phyloP scores from a whole-genome alignment of 2,113 vertebrate genomes.

The Poicephalus gulielmi region DNA sequence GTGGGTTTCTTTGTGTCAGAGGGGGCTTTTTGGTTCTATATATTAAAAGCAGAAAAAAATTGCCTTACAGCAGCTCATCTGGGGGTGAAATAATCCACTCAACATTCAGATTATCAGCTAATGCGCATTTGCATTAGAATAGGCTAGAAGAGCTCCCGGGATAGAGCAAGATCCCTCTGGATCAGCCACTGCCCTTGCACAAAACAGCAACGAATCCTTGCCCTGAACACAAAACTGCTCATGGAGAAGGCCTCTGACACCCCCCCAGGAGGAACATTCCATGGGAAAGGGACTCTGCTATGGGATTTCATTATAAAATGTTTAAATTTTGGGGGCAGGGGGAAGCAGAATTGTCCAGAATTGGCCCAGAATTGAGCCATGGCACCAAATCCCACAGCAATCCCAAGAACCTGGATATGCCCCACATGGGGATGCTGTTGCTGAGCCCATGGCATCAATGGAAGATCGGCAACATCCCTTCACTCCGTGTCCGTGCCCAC shows the following conservation, averaged over 20 bases:
- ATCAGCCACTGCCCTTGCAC: background rate
- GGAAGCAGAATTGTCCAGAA: background rate
- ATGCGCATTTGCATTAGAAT: constrained; percentile 45
- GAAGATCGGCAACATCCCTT: background rate
- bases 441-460: accelerated
- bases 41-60: background rate
- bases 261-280: background rate
- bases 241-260: background rate
- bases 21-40: accelerated
- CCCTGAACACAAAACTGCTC: background rate
- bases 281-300: background rate
- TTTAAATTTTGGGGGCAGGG: accelerated
- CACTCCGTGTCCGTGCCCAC: accelerated
- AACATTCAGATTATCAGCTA: constrained; percentile 33
- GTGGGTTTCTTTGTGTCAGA: background rate
- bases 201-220: background rate
- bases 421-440: accelerated
- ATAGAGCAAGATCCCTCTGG: background rate
- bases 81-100: constrained; percentile 57
- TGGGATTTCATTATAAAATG: background rate
- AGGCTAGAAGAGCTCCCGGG: background rate
- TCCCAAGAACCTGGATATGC: accelerated
- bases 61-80: constrained; percentile 17
- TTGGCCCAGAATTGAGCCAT: accelerated
- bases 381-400: accelerated